Percentiles rank a stretch among this genome's conserved stretches.
phyloP scores from a whole-genome alignment of 2,888 invertebrate species.

The Patella depressa region DNA sequence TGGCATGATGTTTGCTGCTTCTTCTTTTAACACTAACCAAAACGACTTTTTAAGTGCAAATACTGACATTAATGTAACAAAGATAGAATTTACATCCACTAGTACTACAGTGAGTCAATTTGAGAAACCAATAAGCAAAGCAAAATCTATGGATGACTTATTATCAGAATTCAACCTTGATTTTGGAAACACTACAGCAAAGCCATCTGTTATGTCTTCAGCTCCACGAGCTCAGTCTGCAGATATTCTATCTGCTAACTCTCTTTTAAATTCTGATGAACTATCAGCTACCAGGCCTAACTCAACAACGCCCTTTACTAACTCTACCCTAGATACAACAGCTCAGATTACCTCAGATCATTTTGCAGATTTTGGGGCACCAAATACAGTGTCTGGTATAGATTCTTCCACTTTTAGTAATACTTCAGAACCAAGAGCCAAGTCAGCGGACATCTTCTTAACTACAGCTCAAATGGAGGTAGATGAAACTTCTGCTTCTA shows the following conservation, averaged over 20 bases:
- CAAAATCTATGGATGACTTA: not conserved
- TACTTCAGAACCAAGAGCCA: too few relatives aligned
- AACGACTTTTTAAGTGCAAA: too few relatives aligned
- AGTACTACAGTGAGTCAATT: too few relatives aligned
- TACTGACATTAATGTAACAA: too few relatives aligned
- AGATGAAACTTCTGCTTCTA: not conserved
- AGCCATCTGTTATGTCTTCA: not conserved
- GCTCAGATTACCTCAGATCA: not conserved
- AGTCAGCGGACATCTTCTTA: too few relatives aligned
- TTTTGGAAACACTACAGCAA: not conserved
- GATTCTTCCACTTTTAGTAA: too few relatives aligned
- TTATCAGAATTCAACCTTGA: constrained; percentile 1
- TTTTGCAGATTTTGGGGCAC: not conserved
- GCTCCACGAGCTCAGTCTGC: not conserved
- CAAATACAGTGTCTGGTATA: not conserved
- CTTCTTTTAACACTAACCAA: too few relatives aligned
- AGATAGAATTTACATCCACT: too few relatives aligned
- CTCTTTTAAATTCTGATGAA: not conserved
- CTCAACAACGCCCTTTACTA: not conserved
- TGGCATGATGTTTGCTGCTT: not conserved
- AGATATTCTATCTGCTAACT: not conserved
- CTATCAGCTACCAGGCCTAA: not conserved
- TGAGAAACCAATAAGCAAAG: too few relatives aligned
- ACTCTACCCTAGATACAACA: too few relatives aligned
- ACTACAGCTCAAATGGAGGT: too few relatives aligned